Percentiles rank a stretch among this genome's conserved stretches.
phyloP scores from a whole-genome alignment of 2,888 invertebrate genomes.

The Pharmacophagus antenor region DNA sequence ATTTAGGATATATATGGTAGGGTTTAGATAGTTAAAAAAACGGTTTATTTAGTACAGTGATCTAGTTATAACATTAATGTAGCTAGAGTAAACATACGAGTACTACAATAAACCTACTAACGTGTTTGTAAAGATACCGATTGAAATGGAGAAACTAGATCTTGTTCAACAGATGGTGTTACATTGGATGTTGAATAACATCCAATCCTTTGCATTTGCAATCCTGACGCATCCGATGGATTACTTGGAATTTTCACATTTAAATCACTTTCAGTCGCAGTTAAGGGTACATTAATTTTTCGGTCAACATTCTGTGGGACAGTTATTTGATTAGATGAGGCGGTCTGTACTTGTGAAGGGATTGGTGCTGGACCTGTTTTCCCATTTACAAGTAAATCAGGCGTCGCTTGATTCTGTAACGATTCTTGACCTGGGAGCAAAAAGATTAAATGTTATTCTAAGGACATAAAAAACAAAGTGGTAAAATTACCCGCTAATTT shows the following conservation, averaged over 20 bases:
- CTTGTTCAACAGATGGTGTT: not conserved
- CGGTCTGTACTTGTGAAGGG: slow-evolving; percentile 27
- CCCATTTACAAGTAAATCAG: slow-evolving; percentile 66
- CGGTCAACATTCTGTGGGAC: slow-evolving; percentile 10
- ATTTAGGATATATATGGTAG: too few relatives aligned
- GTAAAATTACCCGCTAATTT: not conserved
- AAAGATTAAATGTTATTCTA: not conserved
- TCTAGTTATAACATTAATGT: too few relatives aligned
- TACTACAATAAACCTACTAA: too few relatives aligned
- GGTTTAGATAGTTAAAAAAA: too few relatives aligned
- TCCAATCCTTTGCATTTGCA: slow-evolving; percentile 4
- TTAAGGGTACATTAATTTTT: slow-evolving; percentile 2
- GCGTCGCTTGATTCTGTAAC: slow-evolving; percentile 56
- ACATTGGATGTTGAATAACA: slow-evolving; percentile 1
- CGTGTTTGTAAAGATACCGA: not conserved
- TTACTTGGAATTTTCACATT: slow-evolving; percentile 7
- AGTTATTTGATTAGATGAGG: slow-evolving; percentile 44
- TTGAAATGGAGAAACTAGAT: not conserved
- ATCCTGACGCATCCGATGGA: not conserved
- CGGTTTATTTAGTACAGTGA: not conserved
- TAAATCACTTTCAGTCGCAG: slow-evolving; percentile 11
- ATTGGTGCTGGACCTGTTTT: slow-evolving; percentile 35
- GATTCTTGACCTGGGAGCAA: slow-evolving; percentile 41
- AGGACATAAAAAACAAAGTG: too few relatives aligned
- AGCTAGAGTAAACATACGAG: too few relatives aligned